A percentile compares a stretch with the other conserved stretches of the same genome.
These are phyloP conservation scores for Engystomops pustulosus DNA, from an alignment of 2,113 vertebrate species.

Conservation along the genomic window DNA sequence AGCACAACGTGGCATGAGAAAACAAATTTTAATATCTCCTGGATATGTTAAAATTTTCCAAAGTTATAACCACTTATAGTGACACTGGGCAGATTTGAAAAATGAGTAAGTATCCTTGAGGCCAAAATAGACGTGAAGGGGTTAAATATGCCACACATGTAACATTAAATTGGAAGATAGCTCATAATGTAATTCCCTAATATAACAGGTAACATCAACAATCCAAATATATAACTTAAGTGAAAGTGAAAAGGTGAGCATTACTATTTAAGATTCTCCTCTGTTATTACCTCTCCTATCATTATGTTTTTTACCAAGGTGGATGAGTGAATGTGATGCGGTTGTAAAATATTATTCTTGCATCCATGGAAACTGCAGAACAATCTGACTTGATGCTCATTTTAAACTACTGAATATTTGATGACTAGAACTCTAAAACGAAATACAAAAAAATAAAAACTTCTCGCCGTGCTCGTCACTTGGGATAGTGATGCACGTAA, in stretches of 20 bases:
- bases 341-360: slow-evolving; percentile 28
- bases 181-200: not conserved
- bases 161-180: not conserved
- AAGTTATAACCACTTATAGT: too few species aligned
- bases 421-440: slow-evolving; percentile 43
- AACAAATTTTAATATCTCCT: too few species aligned
- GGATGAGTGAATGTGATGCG: slow-evolving; percentile 34
- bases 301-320: slow-evolving; percentile 20
- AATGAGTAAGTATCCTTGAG: too few species aligned
- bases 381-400: slow-evolving; percentile 48
- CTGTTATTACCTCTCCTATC: slow-evolving; percentile 16
- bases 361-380: slow-evolving; percentile 57
- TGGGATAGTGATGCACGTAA: slow-evolving; percentile 17
- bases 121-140: too few species aligned
- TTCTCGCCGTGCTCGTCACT: slow-evolving; percentile 23
- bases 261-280: not conserved
- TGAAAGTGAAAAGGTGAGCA: not conserved
- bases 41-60: too few species aligned
- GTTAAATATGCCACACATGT: too few species aligned
- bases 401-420: slow-evolving; percentile 54
- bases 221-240: not conserved
- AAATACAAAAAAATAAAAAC: slow-evolving; percentile 28
- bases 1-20: too few species aligned
- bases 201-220: not conserved
- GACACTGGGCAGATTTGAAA: too few species aligned